Base-by-base conservation (phyloP, 2,888 invertebrate genomes). In the Allolobophora icterica region DNA sequence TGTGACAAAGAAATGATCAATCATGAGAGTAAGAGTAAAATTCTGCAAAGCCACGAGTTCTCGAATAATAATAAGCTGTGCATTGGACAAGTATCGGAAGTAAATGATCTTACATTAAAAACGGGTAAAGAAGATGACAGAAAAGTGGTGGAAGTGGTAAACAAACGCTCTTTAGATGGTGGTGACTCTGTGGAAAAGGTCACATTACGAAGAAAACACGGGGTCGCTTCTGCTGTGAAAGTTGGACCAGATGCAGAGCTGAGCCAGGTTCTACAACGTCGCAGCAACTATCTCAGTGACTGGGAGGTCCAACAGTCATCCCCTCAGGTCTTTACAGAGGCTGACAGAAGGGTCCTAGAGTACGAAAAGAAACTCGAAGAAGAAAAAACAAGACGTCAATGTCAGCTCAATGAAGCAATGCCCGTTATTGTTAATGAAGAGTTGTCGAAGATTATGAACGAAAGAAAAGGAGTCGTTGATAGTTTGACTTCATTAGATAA, bases 231-330 rank as follows among this genome's bases (percentile, higher is more conserved):
- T 34, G 38, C 87, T 2, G 24, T 33, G 11, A 38, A 35, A 21
- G 34, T 35, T 87, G 87, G 87, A 87, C 87, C 87, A 35, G 35
- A 91, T 40, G 42, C 35, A 24, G 90, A 90, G 52, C 90, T 90
- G 33, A 38, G 58, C 34, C 34, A 45, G 52, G 58, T 90, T 52
- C 71, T 90, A 30, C 52, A 90, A 30, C 45, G 90, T 58, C 90
- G 90, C 38, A 90, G 90, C 71, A n/a, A 90, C 71, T 90, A 90
- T 71, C 71, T 90, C 24, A 52, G 45, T 52, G 71, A 90, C 33
- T 90, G 90, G 90, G 90, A 90, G 71, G 38, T 38, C 34, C 90
- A 90, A 33, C 71, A 21, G 11, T 89, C 38, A 42, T 45, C 45
- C 33, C 58, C 1, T 34, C 19, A 90, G 34, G 71, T n/a, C n/a